Conservation (phyloP, 2,113 vertebrate species). For the Vidua chalybeata region DNA sequence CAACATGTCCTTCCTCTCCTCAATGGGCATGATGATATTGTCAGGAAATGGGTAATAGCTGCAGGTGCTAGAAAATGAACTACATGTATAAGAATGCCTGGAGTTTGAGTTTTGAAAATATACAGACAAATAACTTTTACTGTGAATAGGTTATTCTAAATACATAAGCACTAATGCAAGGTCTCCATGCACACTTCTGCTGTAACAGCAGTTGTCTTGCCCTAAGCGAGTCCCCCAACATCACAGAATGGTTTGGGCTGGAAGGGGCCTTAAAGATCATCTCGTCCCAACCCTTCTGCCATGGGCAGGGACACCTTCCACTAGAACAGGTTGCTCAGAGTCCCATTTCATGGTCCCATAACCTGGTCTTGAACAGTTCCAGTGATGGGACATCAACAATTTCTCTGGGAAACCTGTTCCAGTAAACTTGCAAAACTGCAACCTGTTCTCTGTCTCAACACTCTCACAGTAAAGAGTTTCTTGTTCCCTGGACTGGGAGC, state of each 20-base stretch:
- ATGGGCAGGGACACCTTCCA: background rate
- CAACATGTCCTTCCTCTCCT: slow-evolving; percentile 35
- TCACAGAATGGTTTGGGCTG: background rate
- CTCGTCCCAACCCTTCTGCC: background rate
- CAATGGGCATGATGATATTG: slow-evolving; percentile 18
- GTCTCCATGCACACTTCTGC: background rate
- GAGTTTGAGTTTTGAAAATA: slow-evolving; percentile 2
- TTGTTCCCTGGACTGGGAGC: background rate
- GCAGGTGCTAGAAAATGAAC: slow-evolving; percentile 40
- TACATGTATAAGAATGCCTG: background rate
- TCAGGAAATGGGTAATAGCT: slow-evolving; percentile 55
- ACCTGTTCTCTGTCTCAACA: no score
- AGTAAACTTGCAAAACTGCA: no score
- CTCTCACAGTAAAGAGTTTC: background rate
- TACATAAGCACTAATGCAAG: background rate
- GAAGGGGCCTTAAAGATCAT: background rate
- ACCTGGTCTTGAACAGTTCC: background rate
- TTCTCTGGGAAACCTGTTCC: background rate
- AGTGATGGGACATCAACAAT: background rate
- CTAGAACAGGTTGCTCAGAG: background rate
- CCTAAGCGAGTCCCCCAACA: rapidly evolving
- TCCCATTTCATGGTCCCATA: background rate
- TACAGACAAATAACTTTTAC: background rate
- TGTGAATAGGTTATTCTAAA: background rate
- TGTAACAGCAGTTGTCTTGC: background rate